phyloP scores from a whole-genome alignment of 2,113 vertebrate genomes.

The Oryzias woworae region DNA sequence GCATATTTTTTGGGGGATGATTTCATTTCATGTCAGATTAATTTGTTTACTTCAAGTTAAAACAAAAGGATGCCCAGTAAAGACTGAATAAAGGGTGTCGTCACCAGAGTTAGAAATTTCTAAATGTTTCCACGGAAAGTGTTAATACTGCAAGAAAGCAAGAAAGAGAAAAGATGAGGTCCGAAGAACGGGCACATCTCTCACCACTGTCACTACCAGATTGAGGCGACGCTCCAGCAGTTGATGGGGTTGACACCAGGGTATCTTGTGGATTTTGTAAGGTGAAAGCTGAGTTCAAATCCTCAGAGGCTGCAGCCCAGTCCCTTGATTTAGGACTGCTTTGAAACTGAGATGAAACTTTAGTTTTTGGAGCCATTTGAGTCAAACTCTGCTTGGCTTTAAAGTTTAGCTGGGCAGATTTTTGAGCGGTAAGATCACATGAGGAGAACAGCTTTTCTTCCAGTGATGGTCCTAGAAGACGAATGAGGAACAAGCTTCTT shows the following conservation, averaged over 20 bases:
- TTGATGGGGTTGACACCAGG: slow-evolving; percentile 52
- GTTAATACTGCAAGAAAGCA: slow-evolving; percentile 45
- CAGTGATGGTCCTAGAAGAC: slow-evolving; percentile 88
- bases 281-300: slow-evolving; percentile 78
- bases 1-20: slow-evolving; percentile 2
- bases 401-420: slow-evolving; percentile 84
- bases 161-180: slow-evolving; percentile 37
- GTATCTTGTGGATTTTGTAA: slow-evolving; percentile 67
- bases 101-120: slow-evolving; percentile 27
- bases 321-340: slow-evolving; percentile 79
- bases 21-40: slow-evolving; percentile 24
- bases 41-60: slow-evolving; percentile 2
- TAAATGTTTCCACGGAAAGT: slow-evolving; percentile 26
- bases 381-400: slow-evolving; percentile 76
- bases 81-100: slow-evolving; percentile 2
- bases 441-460: slow-evolving; percentile 90
- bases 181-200: slow-evolving; percentile 66
- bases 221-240: slow-evolving; percentile 72
- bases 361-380: slow-evolving; percentile 70
- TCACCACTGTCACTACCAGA: slow-evolving; percentile 87
- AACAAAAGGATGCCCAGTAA: background rate
- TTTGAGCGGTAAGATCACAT: slow-evolving; percentile 83
- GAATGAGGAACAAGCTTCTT: slow-evolving; percentile 74
- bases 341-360: slow-evolving; percentile 79
- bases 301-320: slow-evolving; percentile 77